Evolutionary conservation across 2,888 invertebrate genomes (phyloP), one percentile per base, ranked within the genome.

Genomic region (Pollenia angustigena): DNA sequence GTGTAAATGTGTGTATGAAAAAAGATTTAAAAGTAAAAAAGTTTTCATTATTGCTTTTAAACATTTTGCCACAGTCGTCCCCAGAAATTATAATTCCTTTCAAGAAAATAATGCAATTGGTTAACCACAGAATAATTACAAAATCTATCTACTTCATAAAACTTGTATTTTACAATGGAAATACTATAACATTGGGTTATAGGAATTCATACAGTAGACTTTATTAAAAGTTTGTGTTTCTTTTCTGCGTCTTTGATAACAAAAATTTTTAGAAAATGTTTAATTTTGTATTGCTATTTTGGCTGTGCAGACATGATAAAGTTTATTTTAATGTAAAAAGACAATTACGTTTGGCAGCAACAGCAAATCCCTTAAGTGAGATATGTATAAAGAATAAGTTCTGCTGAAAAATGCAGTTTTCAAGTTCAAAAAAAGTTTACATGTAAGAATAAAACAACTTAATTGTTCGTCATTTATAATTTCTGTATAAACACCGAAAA

Each of bases 41-140:
- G 23, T 23, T 23, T 23, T 32, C 32, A 32, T 32, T 32, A 32
- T 32, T 6, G 4, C 4, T 32, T 32, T 32, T 6, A 32, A 32
- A 6, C 4, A 32, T 32, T 32, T 32, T 32, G 32, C 32, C 6
- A 32, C 32, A 32, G 32, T 32, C 32, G 6, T 32, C 32, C 4
- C 32, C 6, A 32, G 4, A 32, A 23, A 32, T 0, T 32, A 32
- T 32, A 32, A 4, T 32, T 32, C 32, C 32, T 32, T 32, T 32
- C 32, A 4, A 23, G 12, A 18, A 58, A 46, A 46, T 48, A 72
- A 58, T 58, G 23, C 58, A 0, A 58, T 72, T 58, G 72, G 46
- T 46, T 11, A 72, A 46, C 46, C 72, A 58, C 56, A 58, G 46
- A 44, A 72, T 11, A 72, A 58, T 48, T 58, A 56, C 44, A 46